Evolutionary conservation across 2,888 invertebrate genomes (phyloP), one percentile per base, ranked within the genome.

Genomic region (Xylota segnis): DNA sequence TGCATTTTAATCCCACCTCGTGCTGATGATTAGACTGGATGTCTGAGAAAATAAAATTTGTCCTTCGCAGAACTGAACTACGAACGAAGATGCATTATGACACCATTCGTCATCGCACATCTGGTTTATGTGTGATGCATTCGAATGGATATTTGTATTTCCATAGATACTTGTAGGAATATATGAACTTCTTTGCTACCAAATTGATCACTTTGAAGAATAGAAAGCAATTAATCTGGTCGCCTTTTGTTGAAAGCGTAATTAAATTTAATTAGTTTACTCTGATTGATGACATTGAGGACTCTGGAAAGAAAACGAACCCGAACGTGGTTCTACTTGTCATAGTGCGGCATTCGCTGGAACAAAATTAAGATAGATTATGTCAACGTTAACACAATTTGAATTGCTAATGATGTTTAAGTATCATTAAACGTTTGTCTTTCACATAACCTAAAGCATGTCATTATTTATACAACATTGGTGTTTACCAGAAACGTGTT

Each of bases 251-350:
- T 50, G 50, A 50, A 18, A 50, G 23, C 23, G 12, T 23, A 23
- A 50, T 50, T 50, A 18, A 50, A 50, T 50, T 50, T 23, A 50
- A 50, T 50, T 50, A 50, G 50, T 50, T 23, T 23, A 23, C 50
- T 12, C 18, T 50, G 23, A 50, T 23, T 50, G 50, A 50, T 50
- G 50, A 10, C 18, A 50, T 18, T 18, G 18, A 47, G 7, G 18
- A 18, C 16, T 16, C 45, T 7, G 6, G 10, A 23, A 50, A 50
- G 18, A 50, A 23, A 50, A 23, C 10, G 18, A 18, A 10, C 18
- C 10, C 23, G 2, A 14, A 43, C 14, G 2, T 50, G 50, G 50
- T 50, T 10, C 50, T 50, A 1, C 43, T 14, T 43, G 43, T 43
- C 43, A 14, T 10, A 23, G 23, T 23, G 50, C 23, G 47, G 10